Conservation (phyloP, 2,888 invertebrate species). For the Leistus spinibarbis region DNA sequence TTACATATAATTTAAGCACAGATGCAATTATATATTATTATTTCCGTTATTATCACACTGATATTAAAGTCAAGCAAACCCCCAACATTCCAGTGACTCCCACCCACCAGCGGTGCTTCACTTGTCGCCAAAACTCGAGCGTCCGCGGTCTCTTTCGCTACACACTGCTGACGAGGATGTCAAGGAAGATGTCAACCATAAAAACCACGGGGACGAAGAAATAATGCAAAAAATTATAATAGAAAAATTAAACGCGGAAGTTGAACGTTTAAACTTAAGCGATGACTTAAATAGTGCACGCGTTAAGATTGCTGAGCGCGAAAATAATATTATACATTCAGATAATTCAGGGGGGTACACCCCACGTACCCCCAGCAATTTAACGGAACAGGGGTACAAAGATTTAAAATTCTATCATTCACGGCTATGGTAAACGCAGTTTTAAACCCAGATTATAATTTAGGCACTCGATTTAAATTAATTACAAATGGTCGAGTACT, state of each 20-base stretch:
- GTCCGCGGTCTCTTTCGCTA: conserved; percentile 61
- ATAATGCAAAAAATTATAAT: conserved; percentile 40
- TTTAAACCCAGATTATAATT: no score
- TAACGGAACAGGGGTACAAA: conserved; percentile 71
- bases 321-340: conserved; percentile 42
- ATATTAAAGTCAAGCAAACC: conserved; percentile 19
- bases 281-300: background rate
- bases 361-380: conserved; percentile 52
- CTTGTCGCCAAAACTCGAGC: conserved; percentile 52
- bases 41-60: background rate
- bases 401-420: conserved; percentile 81
- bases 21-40: conserved; percentile 32
- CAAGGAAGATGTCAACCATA: conserved; percentile 33
- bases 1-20: no score
- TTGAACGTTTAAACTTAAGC: background rate
- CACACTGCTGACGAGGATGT: conserved; percentile 57
- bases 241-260: conserved; percentile 36
- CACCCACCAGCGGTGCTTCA: conserved; percentile 1
- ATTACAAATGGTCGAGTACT: no score
- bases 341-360: conserved; percentile 52
- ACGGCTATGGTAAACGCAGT: conserved; percentile 69
- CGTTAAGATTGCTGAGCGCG: conserved; percentile 28
- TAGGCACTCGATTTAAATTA: no score
- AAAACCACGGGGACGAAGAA: conserved; percentile 41
- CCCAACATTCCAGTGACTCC: conserved; percentile 38